Conservation (phyloP, 1,140 invertebrate species). For the Rhyacophila brunnea region DNA sequence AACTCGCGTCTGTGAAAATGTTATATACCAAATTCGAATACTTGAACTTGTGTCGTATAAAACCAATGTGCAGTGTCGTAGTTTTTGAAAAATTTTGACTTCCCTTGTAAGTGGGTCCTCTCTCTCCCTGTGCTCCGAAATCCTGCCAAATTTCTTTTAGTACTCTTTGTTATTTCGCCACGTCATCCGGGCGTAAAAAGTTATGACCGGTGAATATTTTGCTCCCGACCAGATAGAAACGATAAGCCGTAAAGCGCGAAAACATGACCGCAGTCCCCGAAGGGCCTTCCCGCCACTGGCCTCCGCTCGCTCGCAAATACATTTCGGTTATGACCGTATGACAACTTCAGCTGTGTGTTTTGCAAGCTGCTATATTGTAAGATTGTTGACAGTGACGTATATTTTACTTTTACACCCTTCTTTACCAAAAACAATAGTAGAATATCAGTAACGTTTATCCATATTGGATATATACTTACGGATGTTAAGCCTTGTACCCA, state of each 20-base stretch:
- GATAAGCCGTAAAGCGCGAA: constrained; percentile 12
- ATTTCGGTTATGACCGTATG: constrained; percentile 9
- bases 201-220: constrained; percentile 13
- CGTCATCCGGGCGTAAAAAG: constrained; percentile 15
- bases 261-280: constrained; percentile 7
- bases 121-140: neutral
- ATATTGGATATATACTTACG: too few species aligned
- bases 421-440: too few species aligned
- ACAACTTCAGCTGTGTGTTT: constrained; percentile 7
- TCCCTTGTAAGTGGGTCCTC: too few species aligned
- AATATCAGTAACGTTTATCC: too few species aligned
- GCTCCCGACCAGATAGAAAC: neutral
- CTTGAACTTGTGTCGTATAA: too few species aligned
- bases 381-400: neutral
- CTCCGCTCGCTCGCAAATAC: constrained; percentile 1
- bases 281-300: constrained; percentile 1
- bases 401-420: too few species aligned
- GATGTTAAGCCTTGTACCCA: too few species aligned
- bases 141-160: neutral
- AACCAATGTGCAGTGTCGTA: too few species aligned
- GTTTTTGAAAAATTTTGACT: too few species aligned
- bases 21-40: too few species aligned
- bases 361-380: constrained; percentile 1
- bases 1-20: too few species aligned
- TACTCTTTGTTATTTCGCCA: neutral